Base-by-base conservation (phyloP, 1,140 invertebrate genomes). In the Pemphigus obesinymphae region DNA sequence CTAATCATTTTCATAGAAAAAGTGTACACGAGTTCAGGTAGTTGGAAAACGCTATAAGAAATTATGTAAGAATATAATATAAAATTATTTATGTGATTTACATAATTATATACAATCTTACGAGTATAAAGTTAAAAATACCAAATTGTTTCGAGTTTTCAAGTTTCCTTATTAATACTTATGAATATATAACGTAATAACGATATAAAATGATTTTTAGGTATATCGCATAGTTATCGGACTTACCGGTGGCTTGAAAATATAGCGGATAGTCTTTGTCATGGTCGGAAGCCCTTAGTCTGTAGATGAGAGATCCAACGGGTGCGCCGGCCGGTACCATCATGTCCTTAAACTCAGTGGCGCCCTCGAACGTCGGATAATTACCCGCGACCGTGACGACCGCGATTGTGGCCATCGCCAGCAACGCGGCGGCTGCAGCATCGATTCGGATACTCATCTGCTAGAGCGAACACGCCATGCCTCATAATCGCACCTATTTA, bases 211-310 rank as follows among this genome's bases (percentile, higher is more conserved):
- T n/a, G n/a, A n/a, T n/a, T n/a, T n/a, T n/a, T n/a, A n/a, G n/a
- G n/a, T n/a, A n/a, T n/a, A n/a, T n/a, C n/a, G n/a, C n/a, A n/a
- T n/a, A n/a, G n/a, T n/a, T n/a, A n/a, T n/a, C n/a, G n/a, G n/a
- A 55, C 48, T 88, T 89, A 91, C 92, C 92, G 82, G 92, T 90
- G 82, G 95, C 90, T 84, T 93, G 92, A 87, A 96, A 96, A 82
- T 91, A 88, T 83, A 96, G 88, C 82, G 94, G 94, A 88, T 94
- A 95, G 87, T 96, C 93, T 85, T 93, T 93, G 87, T 95, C 93
- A 55, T 94, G 92, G 87, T 96, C 94, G 83, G 93, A 93, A 70
- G 93, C 95, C 85, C 94, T 91, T 75, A 96, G 89, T 84, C 94
- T 90, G 88, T 96, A 96, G 86, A 96, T 94, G 84, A 95, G 91